Conservation (phyloP, 1,140 invertebrate species). For the Drosophila hydei region DNA sequence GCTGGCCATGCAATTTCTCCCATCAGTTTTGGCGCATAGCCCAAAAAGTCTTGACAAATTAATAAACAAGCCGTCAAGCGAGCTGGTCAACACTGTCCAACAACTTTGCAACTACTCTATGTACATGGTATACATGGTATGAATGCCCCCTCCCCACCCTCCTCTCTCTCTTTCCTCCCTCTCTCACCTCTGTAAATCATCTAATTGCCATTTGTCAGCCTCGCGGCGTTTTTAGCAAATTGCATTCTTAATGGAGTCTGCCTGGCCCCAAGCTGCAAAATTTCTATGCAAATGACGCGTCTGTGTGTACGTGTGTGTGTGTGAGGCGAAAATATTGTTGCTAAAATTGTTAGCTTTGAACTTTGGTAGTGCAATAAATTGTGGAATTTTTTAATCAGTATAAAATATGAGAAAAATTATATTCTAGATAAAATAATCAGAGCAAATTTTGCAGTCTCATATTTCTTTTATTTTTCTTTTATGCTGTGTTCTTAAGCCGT, state of each 20-base stretch:
- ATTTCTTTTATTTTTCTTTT: too few relatives aligned
- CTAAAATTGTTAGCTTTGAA: not conserved
- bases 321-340: constrained; percentile 8
- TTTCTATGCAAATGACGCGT: constrained; percentile 57
- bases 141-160: too few relatives aligned
- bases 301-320: constrained; percentile 24
- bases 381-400: too few relatives aligned
- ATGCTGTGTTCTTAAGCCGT: too few relatives aligned
- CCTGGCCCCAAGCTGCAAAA: constrained; percentile 21
- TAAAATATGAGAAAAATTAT: not conserved
- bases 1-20: constrained; percentile 60
- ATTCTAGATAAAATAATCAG: not conserved
- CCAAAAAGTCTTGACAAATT: constrained; percentile 72
- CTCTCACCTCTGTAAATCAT: not conserved
- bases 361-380: not conserved
- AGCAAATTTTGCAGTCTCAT: too few relatives aligned
- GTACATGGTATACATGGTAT: constrained; percentile 13
- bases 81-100: constrained; percentile 40
- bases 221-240: constrained; percentile 58
- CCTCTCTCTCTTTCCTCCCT: not conserved
- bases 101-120: constrained; percentile 46
- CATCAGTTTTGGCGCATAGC: constrained; percentile 55
- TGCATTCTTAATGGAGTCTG: constrained; percentile 69
- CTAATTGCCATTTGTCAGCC: constrained; percentile 38
- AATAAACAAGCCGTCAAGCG: constrained; percentile 70